Base-by-base conservation (phyloP, 2,888 invertebrate species). In the Tribolium freemani region DNA sequence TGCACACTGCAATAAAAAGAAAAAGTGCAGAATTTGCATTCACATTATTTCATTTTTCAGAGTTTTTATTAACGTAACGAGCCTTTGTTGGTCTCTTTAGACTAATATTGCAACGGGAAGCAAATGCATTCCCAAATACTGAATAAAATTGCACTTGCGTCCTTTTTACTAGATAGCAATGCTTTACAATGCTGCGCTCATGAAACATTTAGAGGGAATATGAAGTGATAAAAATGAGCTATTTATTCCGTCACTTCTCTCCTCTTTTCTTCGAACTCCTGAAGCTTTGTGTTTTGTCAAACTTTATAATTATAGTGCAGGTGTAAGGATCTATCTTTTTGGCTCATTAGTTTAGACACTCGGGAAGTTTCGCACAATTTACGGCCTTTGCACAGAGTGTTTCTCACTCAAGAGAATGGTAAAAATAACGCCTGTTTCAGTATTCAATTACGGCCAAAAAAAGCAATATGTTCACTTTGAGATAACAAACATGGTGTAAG, bases 401-500 rank as follows among this genome's bases (percentile, higher is more conserved):
- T 58, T 45, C 16, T 30, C 56, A 44, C 58, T 20, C 20, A 58
- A 11, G 58, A 58, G 26, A 48, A 60, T 21, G 60, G 46, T 48
- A 60, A 26, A 60, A 60, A 46, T 26, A 13, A 48, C 46, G 8
- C 60, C 26, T 10, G 44, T 45, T 57, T 48, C 21, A 38, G 61
- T 50, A 64, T 67, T 67, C 57, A 57, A 48, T 67, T 67, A 48
- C 16, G 11, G n/a, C 10, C 50, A 44, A 38, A 57, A 57, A 57
- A 58, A 38, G 13, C 68, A 46, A 57, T 38, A 68, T 68, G 48
- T 68, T 57, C 58, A 11, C 20, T 57, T 68, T 11, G 20, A 68
- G 57, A 68, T 56, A 56, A 50, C 50, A 57, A 54, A 67, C 66
- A 56, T 66, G 46, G 20, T 30, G 61, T 61, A 50, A 50, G 66